Evolutionary conservation across 2,888 invertebrate genomes (phyloP).

Genomic region (Cenopis cana): DNA sequence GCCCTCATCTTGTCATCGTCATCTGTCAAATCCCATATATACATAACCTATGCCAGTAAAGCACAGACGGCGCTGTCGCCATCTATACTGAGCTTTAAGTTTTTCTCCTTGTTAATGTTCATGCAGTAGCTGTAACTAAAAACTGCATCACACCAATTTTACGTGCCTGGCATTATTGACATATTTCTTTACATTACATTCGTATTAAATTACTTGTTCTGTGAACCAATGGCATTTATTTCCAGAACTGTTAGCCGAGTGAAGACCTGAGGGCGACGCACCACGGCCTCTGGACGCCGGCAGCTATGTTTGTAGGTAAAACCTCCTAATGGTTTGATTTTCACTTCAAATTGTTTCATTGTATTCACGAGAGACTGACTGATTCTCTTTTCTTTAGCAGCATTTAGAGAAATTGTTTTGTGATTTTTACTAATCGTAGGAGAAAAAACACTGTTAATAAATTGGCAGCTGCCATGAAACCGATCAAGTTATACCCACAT

Average conservation of each 20-base stretch:
- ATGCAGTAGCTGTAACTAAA: too few relatives aligned
- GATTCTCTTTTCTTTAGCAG: conserved; percentile 78
- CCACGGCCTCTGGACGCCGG: conserved; percentile 54
- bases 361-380: conserved; percentile 81
- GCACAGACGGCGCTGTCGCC: too few relatives aligned
- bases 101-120: too few relatives aligned
- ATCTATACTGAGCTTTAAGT: too few relatives aligned
- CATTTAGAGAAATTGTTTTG: conserved; percentile 78
- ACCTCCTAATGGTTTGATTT: conserved; percentile 72
- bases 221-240: conserved; percentile 42
- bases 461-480: conserved; percentile 58
- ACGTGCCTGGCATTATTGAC: too few relatives aligned
- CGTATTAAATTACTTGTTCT: not conserved
- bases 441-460: conserved; percentile 56
- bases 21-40: too few relatives aligned
- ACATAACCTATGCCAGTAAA: too few relatives aligned
- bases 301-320: conserved; percentile 61
- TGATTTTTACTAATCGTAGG: conserved; percentile 68
- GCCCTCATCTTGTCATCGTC: too few relatives aligned
- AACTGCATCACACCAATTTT: too few relatives aligned
- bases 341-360: conserved; percentile 70
- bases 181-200: too few relatives aligned
- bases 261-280: conserved; percentile 51
- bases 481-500: conserved; percentile 54
- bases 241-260: conserved; percentile 72